Conservation (phyloP, 2,113 vertebrate genomes). For the Eulemur rufifrons region DNA sequence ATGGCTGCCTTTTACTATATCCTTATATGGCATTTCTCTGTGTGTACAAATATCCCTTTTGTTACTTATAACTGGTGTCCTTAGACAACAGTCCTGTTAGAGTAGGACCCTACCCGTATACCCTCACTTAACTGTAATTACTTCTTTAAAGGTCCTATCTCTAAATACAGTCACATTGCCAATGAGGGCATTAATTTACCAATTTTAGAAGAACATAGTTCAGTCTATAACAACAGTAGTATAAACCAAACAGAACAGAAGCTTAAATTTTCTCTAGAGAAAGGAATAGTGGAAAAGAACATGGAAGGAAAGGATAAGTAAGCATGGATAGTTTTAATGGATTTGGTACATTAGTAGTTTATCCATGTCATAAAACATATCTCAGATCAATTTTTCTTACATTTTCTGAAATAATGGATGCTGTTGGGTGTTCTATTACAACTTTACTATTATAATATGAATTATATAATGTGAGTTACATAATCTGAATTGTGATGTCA, state of each 20-base stretch:
- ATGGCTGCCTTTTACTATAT: neutral
- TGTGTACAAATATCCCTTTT: neutral
- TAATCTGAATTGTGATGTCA: neutral
- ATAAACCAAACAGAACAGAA: neutral
- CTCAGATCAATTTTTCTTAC: neutral
- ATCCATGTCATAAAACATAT: neutral
- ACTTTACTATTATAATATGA: neutral
- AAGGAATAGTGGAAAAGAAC: neutral
- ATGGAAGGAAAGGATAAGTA: neutral
- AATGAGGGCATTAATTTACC: neutral
- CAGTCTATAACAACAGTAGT: neutral
- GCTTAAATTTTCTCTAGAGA: neutral
- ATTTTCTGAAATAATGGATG: neutral
- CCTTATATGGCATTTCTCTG: neutral
- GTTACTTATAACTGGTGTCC: neutral
- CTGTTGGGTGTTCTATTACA: neutral
- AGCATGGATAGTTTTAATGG: neutral
- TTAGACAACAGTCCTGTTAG: neutral
- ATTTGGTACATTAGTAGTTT: neutral
- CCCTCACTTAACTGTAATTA: neutral
- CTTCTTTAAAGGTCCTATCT: neutral
- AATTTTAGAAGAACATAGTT: neutral
- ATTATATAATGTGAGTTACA: neutral
- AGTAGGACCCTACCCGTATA: neutral
- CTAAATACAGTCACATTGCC: neutral